phyloP scores from a whole-genome alignment of 2,888 invertebrate species.

The Pandemis heparana region DNA sequence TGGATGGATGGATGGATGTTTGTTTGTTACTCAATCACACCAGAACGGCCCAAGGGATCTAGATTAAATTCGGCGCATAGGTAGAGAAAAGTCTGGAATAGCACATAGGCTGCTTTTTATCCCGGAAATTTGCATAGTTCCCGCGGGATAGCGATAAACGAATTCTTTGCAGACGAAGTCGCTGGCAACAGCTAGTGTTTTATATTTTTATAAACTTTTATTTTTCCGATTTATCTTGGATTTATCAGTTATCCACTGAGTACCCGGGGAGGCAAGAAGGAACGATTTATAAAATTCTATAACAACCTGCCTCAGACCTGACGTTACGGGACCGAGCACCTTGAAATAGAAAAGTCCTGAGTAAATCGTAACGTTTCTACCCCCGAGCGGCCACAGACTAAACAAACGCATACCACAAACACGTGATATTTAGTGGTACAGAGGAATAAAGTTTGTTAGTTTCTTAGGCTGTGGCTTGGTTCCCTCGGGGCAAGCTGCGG shows the following conservation, averaged over 20 bases:
- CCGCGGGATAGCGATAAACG: too few relatives aligned
- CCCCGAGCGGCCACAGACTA: conserved; percentile 49
- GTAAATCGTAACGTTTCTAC: conserved; percentile 55
- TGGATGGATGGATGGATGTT: too few relatives aligned
- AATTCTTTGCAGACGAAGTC: too few relatives aligned
- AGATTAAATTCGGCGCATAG: too few relatives aligned
- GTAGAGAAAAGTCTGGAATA: too few relatives aligned
- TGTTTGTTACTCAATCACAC: too few relatives aligned
- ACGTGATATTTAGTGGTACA: conserved; percentile 43
- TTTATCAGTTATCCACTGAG: conserved; percentile 7
- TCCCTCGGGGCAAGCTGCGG: conserved; percentile 46
- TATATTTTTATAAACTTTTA: neutral
- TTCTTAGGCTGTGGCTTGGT: conserved; percentile 42
- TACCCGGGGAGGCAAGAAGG: conserved; percentile 12
- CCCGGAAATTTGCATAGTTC: too few relatives aligned
- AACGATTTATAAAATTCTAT: conserved; percentile 49
- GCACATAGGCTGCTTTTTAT: too few relatives aligned
- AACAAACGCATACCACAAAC: conserved; percentile 26
- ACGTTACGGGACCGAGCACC: conserved; percentile 57
- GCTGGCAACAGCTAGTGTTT: too few relatives aligned
- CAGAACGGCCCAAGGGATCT: too few relatives aligned
- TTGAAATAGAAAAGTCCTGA: conserved; percentile 62
- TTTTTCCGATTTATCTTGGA: neutral
- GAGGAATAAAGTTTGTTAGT: conserved; percentile 14
- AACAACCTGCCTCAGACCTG: conserved; percentile 52